Evolutionary conservation across 2,888 invertebrate genomes (phyloP), one percentile per base, ranked within the genome.

Genomic region (Pycnomerus fuliginosus): DNA sequence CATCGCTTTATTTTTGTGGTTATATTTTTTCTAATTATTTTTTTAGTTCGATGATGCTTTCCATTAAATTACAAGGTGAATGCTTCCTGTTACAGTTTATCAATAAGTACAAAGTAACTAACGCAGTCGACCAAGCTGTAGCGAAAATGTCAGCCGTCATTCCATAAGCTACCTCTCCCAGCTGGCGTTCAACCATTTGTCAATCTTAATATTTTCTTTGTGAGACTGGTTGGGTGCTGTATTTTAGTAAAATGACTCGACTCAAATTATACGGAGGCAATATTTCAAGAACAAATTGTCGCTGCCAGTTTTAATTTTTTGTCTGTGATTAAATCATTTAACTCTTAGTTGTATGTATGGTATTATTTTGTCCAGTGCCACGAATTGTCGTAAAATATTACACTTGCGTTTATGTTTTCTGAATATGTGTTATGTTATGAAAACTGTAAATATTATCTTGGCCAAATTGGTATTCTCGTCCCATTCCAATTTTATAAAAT

Each of bases 81-180:
- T 70, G 68, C 69, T 70, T 70, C 69, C 69, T 70, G 65, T 69
- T 69, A 60, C 60, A 64, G 61, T 58, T 56, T 67, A 68, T 68
- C 61, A 63, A 67, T 68, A 68, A 69, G 68, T 69, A 69, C 68
- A 69, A 69, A 68, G 47, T 62, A 61, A 61, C 33, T 52, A 60
- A 45, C 29, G 44, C 64, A 61, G 65, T 66, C 61, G 65, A 66
- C 68, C 61, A 62, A 62, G 57, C 57, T 42, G 55, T 55, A 57
- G 55, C 56, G 58, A 49, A 54, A n/a, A n/a, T 57, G 62, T 61
- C 65, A 60, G 60, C 65, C 64, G 64, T 65, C 58, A 64, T 65
- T 65, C 64, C 63, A 56, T 59, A 60, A 64, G 64, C 64, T 65
- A 64, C 63, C 65, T 65, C 64, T 61, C 37, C 47, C 50, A 57